Evolutionary conservation across 2,113 vertebrate genomes (phyloP).

Genomic region (Protobothrops mucrosquamatus): DNA sequence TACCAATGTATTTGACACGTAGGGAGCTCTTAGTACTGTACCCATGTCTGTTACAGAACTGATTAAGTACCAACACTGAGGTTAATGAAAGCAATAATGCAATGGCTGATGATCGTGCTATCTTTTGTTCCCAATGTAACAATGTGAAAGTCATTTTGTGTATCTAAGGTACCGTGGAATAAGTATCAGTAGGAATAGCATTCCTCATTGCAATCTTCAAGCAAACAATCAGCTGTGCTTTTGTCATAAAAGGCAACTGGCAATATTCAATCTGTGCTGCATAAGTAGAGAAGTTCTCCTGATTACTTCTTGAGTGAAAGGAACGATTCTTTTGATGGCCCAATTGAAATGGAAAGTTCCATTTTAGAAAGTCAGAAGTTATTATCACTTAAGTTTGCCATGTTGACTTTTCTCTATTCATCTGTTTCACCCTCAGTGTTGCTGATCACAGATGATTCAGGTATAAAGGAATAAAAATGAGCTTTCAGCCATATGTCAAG

Average conservation of each 20-base stretch:
- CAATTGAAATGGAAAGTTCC: neutral
- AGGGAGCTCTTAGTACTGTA: neutral
- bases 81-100: neutral
- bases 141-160: conserved; percentile 2
- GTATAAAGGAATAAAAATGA: neutral
- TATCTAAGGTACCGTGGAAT: neutral
- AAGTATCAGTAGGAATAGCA: neutral
- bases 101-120: neutral
- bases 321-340: neutral
- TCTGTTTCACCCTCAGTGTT: neutral
- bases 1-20: neutral
- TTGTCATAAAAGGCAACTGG: neutral
- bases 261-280: neutral
- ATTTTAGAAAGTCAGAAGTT: conserved; percentile 30
- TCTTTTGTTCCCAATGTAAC: conserved; percentile 7
- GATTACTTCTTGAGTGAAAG: neutral
- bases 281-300: neutral
- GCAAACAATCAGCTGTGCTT: neutral
- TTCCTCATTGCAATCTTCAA: conserved; percentile 4
- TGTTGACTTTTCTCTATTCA: neutral
- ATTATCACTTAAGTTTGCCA: neutral
- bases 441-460: neutral
- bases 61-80: neutral
- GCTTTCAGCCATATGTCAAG: neutral
- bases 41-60: neutral